phyloP scores from a whole-genome alignment of 2,113 vertebrate species.

The Pionites leucogaster region DNA sequence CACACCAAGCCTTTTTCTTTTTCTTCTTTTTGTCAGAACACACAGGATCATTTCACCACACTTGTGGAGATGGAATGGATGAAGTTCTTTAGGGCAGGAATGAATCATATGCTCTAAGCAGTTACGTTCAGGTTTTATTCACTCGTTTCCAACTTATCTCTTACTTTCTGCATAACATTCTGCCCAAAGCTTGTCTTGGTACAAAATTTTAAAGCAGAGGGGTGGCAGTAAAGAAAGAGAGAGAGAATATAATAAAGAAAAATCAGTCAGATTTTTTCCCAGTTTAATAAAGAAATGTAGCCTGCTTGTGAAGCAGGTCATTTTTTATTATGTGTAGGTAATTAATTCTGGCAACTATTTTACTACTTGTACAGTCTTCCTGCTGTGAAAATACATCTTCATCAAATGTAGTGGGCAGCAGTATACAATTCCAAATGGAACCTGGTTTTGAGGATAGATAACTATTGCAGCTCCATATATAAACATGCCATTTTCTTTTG shows the following conservation, averaged over 20 bases:
- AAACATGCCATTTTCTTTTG: constrained; percentile 20
- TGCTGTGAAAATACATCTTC: constrained; percentile 27
- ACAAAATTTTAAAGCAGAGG: background rate
- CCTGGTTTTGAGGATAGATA: constrained; percentile 4
- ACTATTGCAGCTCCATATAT: background rate
- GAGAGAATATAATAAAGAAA: background rate
- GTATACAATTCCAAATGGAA: background rate
- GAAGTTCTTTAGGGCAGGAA: background rate
- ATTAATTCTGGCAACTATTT: constrained; percentile 39
- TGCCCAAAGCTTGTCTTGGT: background rate
- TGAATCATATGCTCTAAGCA: background rate
- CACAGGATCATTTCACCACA: background rate
- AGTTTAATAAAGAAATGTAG: background rate
- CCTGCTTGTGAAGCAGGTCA: background rate
- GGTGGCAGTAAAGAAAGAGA: background rate
- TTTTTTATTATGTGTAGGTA: background rate
- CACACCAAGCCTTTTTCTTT: background rate
- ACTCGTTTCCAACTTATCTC: background rate
- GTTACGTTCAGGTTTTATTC: background rate
- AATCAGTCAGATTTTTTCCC: background rate
- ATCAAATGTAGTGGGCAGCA: background rate
- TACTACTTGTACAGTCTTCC: background rate
- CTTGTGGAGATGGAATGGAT: background rate
- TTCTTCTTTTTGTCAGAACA: background rate
- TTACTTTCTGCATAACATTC: background rate